phyloP scores from a whole-genome alignment of 2,888 invertebrate species.

The Andrena bucephala region DNA sequence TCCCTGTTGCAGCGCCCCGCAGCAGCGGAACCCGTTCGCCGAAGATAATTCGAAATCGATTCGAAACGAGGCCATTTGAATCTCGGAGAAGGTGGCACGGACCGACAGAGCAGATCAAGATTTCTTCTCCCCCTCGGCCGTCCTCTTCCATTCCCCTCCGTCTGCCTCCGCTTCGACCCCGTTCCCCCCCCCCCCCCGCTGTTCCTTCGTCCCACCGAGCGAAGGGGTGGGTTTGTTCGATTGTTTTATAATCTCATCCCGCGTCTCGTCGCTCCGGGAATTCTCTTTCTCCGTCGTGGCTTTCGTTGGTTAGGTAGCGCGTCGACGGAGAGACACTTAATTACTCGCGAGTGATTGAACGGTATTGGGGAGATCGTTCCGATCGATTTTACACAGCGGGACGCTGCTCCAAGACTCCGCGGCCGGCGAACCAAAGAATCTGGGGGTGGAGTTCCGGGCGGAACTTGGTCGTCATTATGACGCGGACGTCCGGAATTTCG shows the following conservation, averaged over 20 bases:
- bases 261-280: background rate
- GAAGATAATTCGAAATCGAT: slow-evolving; percentile 82
- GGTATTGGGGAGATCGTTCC: background rate
- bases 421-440: background rate
- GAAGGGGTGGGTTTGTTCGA: slow-evolving; percentile 56
- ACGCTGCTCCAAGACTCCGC: background rate
- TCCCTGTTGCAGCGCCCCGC: slow-evolving; percentile 50
- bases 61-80: slow-evolving; percentile 81
- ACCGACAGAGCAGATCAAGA: slow-evolving; percentile 45
- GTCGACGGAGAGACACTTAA: slow-evolving; percentile 10
- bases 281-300: background rate
- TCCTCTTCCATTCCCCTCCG: background rate
- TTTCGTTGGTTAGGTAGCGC: slow-evolving; percentile 2
- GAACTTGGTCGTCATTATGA: background rate
- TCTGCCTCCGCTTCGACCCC: background rate
- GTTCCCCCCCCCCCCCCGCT: background rate
- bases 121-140: slow-evolving; percentile 40
- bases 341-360: slow-evolving; percentile 19
- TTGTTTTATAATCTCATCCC: slow-evolving; percentile 68
- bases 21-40: slow-evolving; percentile 72
- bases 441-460: background rate
- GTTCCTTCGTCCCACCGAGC: slow-evolving; percentile 12
- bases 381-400: background rate
- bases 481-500: background rate
- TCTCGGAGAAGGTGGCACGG: slow-evolving; percentile 65